Evolutionary conservation across 2,888 invertebrate species (phyloP).

Genomic region (Cataglyphis altisquamis): DNA sequence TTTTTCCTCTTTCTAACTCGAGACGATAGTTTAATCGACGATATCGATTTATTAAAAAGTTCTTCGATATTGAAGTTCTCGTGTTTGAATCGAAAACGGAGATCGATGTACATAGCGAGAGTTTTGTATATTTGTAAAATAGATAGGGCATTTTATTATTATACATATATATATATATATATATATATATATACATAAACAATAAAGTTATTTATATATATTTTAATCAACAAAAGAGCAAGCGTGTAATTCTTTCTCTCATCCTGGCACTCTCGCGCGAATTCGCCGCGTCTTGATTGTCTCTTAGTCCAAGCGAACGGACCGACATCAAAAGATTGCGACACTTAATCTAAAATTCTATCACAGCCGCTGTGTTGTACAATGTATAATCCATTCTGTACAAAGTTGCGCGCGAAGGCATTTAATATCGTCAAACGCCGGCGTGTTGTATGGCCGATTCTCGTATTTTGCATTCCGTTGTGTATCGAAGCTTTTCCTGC

Average conservation of each 20-base stretch:
- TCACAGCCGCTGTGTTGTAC: slow-evolving; percentile 63
- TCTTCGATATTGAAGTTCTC: slow-evolving; percentile 74
- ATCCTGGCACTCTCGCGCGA: slow-evolving; percentile 36
- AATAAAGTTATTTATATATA: slow-evolving; percentile 84
- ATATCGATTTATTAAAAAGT: slow-evolving; percentile 75
- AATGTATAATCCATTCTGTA: slow-evolving; percentile 51
- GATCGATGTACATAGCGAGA: slow-evolving; percentile 81
- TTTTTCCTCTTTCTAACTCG: slow-evolving; percentile 80
- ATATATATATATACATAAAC: slow-evolving; percentile 70
- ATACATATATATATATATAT: slow-evolving; percentile 29
- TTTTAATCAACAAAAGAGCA: slow-evolving; percentile 79
- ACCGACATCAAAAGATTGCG: slow-evolving; percentile 1
- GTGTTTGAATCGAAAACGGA: slow-evolving; percentile 77
- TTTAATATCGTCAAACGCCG: slow-evolving; percentile 56
- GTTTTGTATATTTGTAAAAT: slow-evolving; percentile 84
- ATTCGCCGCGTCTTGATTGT: slow-evolving; percentile 15
- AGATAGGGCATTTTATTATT: slow-evolving; percentile 82
- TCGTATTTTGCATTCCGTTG: background rate
- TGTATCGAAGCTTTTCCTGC: background rate
- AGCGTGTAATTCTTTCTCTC: slow-evolving; percentile 57
- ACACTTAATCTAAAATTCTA: slow-evolving; percentile 59
- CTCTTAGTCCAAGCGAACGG: slow-evolving; percentile 13
- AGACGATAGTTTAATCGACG: slow-evolving; percentile 74
- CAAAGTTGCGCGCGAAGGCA: slow-evolving; percentile 35
- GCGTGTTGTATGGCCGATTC: slow-evolving; percentile 18